Base-by-base conservation (phyloP, 2,113 vertebrate genomes). In the Eira barbara region DNA sequence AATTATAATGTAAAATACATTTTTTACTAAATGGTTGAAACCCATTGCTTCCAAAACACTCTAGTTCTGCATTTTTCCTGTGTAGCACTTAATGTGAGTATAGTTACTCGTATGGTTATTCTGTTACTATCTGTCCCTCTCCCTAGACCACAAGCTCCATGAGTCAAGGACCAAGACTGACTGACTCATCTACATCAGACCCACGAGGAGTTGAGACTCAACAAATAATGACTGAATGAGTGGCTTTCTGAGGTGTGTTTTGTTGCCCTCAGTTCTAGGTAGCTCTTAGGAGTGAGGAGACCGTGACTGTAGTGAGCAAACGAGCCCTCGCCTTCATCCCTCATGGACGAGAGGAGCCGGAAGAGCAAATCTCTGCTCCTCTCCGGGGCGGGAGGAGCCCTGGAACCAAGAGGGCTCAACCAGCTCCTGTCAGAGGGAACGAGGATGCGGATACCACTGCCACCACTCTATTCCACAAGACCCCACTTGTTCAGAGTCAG, bases 11-110 rank as follows among this genome's bases (percentile, higher is more conserved):
- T 86, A 91, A 94, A 95, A 79, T 89, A 21, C 85, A 78, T 89
- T 78, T 88, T 95, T 91, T 73, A 83, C 65, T 86, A 59, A 85
- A 61, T 93, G 7, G 36, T 83, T 90, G 74, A 97, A 93, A 94
- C 34, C 15, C 27, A 79, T 42, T 86, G 52, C 78, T 95, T 97
- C 93, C 74, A 69, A 95, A 69, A 91, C 91, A 71, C 42, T 63
- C 84, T 39, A 89, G 52, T 47, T 21, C 6, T 93, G 18, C 82
- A 21, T 90, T 92, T 95, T 95, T 79, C 57, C 15, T 82, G 82
- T n/a, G 0, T 65, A 29, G 42, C 31, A 69, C 15, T 76, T 85
- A 91, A 52, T 89, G 47, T 93, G 39, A 71, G 65, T 45, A 69
- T 69, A 95, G 23, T 59, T 59, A 34, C 42, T 93, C 57, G 27